A percentile compares a stretch with the other conserved stretches of the same genome.
Evolutionary conservation across 2,888 invertebrate genomes (phyloP).

Genomic region (Eristalis pertinax): DNA sequence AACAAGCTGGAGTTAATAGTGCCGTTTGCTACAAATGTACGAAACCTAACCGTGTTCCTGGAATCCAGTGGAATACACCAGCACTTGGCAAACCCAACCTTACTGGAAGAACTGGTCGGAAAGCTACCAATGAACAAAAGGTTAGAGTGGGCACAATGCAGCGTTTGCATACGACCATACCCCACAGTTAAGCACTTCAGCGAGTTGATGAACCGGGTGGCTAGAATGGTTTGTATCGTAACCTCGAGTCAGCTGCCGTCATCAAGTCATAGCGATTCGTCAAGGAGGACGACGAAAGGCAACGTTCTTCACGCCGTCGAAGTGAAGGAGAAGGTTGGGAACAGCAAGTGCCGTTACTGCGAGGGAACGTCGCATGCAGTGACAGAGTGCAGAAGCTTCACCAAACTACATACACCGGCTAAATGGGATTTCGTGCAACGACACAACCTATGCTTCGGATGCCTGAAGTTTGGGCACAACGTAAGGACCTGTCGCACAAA

Average conservation of each 20-base stretch:
- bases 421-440: conserved; percentile 4
- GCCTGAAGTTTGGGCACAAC: background rate
- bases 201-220: conserved; percentile 18
- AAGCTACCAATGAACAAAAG: conserved; percentile 52
- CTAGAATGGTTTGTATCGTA: conserved; percentile 9
- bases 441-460: background rate
- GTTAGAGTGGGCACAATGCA: conserved; percentile 37
- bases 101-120: conserved; percentile 39
- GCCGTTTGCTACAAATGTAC: conserved; percentile 36
- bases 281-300: no score
- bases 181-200: conserved; percentile 35
- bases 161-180: conserved; percentile 8
- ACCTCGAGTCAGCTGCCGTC: background rate
- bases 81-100: conserved; percentile 32
- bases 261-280: background rate
- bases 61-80: conserved; percentile 33
- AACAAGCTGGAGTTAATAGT: conserved; percentile 41
- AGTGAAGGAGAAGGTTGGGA: no score
- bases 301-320: no score
- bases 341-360: no score
- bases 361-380: no score
- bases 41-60: conserved; percentile 17
- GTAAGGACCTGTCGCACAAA: no score
- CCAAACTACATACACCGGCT: background rate
- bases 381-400: background rate